These are phyloP conservation scores for cattle (Bos taurus) DNA, from an alignment of 2,113 vertebrate species.

Conservation along the genomic window ARS-UCD2.0 NC_037333.1:104395001-104395500, in stretches of 20 bases:
- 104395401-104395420: not conserved
- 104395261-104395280: fast-evolving
- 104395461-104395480: not conserved
- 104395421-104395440: not conserved
- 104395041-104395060: not conserved
- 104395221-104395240: not conserved
- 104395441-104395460: too few relatives aligned
- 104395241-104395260: too few relatives aligned
- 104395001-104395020: fast-evolving
- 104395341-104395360: not conserved
- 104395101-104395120: not conserved
- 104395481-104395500: not conserved
- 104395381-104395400: not conserved
- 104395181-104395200: not conserved
- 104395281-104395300: too few relatives aligned
- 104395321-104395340: not conserved
- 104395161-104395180: not conserved
- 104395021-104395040: not conserved
- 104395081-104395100: not conserved
- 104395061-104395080: not conserved
- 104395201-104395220: not conserved
- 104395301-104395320: fast-evolving
- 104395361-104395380: not conserved
- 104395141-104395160: not conserved
- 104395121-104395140: not conserved